A percentile compares a stretch with the other conserved stretches of the same genome.
Conservation (phyloP, 2,888 invertebrate genomes). For the Apodemia zela region DNA sequence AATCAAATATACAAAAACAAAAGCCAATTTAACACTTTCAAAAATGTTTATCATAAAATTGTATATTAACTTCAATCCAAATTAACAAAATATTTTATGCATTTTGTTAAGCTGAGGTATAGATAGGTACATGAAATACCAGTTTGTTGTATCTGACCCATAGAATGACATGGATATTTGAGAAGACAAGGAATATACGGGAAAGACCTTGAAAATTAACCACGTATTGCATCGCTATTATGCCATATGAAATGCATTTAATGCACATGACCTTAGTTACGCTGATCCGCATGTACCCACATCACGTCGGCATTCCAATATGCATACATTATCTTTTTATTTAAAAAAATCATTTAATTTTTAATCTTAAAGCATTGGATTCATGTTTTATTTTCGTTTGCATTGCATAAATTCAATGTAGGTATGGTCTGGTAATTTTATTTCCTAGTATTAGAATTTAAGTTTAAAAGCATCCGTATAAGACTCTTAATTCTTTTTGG, state of each 20-base stretch:
- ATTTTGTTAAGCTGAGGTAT: no score
- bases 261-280: conserved; percentile 44
- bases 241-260: conserved; percentile 21
- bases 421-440: conserved; percentile 28
- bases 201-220: conserved; percentile 10
- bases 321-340: conserved; percentile 33
- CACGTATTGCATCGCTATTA: conserved; percentile 10
- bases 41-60: no score
- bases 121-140: no score
- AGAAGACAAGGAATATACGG: not conserved
- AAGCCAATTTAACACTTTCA: no score
- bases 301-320: conserved; percentile 37
- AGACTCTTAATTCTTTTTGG: conserved; percentile 30
- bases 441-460: conserved; percentile 29
- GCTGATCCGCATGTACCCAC: conserved; percentile 36
- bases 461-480: conserved; percentile 27
- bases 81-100: no score
- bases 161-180: not conserved
- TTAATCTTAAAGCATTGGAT: conserved; percentile 28
- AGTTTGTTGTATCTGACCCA: not conserved
- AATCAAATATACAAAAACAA: no score
- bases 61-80: no score
- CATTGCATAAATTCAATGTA: conserved; percentile 22
- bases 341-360: conserved; percentile 25
- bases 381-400: conserved; percentile 30